phyloP scores from a whole-genome alignment of 2,888 invertebrate genomes.

The Hedychridium roseum region DNA sequence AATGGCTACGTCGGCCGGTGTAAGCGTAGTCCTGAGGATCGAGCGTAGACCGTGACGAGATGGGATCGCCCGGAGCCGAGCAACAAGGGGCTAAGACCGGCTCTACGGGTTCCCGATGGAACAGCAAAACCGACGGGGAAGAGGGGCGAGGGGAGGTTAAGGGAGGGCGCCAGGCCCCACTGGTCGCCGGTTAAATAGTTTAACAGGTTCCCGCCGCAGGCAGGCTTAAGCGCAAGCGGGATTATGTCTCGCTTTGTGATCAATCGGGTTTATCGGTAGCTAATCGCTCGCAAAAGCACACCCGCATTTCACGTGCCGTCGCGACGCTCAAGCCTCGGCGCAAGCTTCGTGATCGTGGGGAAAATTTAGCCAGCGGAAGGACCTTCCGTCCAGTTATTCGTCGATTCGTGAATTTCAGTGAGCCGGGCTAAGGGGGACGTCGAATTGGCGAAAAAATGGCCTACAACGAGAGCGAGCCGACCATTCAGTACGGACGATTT shows the following conservation, averaged over 20 bases:
- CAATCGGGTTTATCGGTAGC: conserved; percentile 41
- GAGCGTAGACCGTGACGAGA: conserved; percentile 17
- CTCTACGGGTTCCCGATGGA: no score
- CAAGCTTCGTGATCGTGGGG: no score
- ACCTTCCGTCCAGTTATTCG: no score
- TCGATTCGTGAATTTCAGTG: no score
- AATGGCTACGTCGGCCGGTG: no score
- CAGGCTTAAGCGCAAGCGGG: conserved; percentile 22
- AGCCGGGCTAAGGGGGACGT: no score
- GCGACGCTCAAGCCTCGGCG: no score
- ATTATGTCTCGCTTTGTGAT: conserved; percentile 34
- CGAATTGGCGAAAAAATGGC: no score
- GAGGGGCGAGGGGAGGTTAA: conserved; percentile 18
- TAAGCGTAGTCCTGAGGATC: conserved; percentile 14
- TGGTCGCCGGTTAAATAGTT: conserved; percentile 23
- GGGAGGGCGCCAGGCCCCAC: conserved; percentile 13
- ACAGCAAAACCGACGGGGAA: no score
- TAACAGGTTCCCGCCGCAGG: conserved; percentile 22
- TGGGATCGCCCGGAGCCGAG: conserved; percentile 16
- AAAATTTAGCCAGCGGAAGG: no score
- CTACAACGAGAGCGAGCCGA: no score
- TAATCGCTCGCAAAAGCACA: conserved; percentile 39
- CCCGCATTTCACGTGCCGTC: conserved; percentile 18
- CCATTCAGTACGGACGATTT: no score
- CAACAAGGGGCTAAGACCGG: conserved; percentile 14